Conservation (phyloP, 2,888 invertebrate genomes). For the Mycalesis mineus region DNA sequence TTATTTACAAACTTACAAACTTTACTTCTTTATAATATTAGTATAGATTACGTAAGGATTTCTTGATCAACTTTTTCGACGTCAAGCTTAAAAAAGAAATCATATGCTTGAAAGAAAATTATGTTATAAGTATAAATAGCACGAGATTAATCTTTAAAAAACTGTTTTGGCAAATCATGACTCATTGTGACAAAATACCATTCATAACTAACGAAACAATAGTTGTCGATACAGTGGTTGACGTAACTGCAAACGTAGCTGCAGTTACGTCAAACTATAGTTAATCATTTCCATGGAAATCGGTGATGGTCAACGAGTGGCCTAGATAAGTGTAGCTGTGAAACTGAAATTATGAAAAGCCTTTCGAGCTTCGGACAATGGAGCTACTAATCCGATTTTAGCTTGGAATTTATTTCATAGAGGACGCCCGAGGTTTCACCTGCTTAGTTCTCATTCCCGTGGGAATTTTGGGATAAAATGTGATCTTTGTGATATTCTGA, state of each 20-base stretch:
- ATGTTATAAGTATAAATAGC: too few species aligned
- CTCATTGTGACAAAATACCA: neutral
- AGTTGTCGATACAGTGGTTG: neutral
- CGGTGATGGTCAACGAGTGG: constrained; percentile 10
- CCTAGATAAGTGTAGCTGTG: constrained; percentile 4
- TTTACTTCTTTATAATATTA: too few species aligned
- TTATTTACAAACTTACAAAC: too few species aligned
- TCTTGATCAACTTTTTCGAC: too few species aligned
- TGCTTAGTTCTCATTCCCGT: too few species aligned
- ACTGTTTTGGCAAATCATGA: neutral
- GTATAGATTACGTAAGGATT: too few species aligned
- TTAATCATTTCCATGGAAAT: constrained; percentile 12
- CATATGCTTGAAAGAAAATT: too few species aligned
- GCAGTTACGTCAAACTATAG: constrained; percentile 3
- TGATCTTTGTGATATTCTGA: too few species aligned
- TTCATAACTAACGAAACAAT: constrained; percentile 1
- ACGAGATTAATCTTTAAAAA: neutral
- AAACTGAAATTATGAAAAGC: constrained; percentile 3
- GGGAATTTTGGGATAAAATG: too few species aligned
- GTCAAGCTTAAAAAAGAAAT: too few species aligned
- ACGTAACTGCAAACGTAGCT: neutral
- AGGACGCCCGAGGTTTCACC: too few species aligned
- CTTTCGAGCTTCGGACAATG: neutral
- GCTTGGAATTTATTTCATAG: too few species aligned
- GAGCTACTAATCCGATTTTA: neutral